Base-by-base conservation (phyloP, 2,113 vertebrate species). In the Zosterops japonicus region DNA sequence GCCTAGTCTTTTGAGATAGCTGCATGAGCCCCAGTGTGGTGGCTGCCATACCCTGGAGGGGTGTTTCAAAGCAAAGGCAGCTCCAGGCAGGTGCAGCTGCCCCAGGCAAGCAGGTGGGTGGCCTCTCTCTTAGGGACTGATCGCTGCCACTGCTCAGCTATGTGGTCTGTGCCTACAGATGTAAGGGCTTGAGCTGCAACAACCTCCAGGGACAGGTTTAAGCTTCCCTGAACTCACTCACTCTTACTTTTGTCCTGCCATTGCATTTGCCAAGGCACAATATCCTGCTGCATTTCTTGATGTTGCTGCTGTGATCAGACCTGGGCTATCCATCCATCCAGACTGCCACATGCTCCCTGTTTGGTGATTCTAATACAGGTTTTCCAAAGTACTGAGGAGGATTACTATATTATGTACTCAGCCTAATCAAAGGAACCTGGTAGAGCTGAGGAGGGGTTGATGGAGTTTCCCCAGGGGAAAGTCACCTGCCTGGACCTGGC, bases 321-420 rank as follows among this genome's bases (percentile, higher is more conserved):
- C 12, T 41, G 36, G 63, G 53, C n/a, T 42, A 23, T 69, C 41
- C 16, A 35, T 76, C 74, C 57, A 81, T 61, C 72, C 49, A 8
- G 44, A n/a, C 21, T 39, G 28, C 28, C 68, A 49, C 1, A 0
- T 17, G 44, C 44, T 44, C n/a, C 16, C 33, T 41, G 2, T 55
- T 79, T 61, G 14, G 63, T 78, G 75, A 33, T n/a, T 85, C 13
- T 85, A 69, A 57, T 44, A 33, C 1, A 93, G 74, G 20, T 70
- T 95, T 95, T 85, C 46, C 49, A 23, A 69, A 91, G 57, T 28
- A 23, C n/a, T 23, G 36, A 36, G 17, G 57, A 84, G 31, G 42
- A 92, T 90, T 90, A 13, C 56, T 75, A 12, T 71, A 52, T 71
- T 93, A 92, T 89, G 61, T 36, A 87, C 64, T 87, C 92, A 87